A percentile compares a stretch with the other conserved stretches of the same genome.
phyloP scores from a whole-genome alignment of 2,113 vertebrate species.

The Scomber colias region DNA sequence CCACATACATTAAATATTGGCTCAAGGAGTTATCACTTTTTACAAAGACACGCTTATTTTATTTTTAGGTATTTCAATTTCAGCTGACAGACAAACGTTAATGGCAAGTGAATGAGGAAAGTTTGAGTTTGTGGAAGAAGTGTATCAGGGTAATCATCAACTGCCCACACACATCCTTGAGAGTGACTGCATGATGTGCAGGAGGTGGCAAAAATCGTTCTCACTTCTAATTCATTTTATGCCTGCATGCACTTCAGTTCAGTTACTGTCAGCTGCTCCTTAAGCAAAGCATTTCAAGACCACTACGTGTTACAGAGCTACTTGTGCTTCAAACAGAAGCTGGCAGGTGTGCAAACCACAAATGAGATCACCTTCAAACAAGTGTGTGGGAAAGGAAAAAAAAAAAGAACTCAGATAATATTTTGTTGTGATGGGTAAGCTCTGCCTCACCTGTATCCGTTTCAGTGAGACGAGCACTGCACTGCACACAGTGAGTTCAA shows the following conservation, averaged over 20 bases:
- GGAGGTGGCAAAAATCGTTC: not conserved
- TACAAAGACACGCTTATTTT: not conserved
- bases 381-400: no score
- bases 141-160: conserved; percentile 14
- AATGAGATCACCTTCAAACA: no score
- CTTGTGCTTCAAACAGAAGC: no score
- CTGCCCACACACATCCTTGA: conserved; percentile 60
- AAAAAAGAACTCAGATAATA: no score
- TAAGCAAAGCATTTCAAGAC: not conserved
- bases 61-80: conserved; percentile 9
- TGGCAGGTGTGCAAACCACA: conserved; percentile 48
- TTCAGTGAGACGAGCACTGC: no score
- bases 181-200: not conserved
- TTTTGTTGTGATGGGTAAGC: no score
- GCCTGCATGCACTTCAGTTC: not conserved
- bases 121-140: conserved; percentile 18
- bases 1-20: not conserved
- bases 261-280: not conserved
- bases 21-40: not conserved
- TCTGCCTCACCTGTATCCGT: no score
- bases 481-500: no score
- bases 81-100: not conserved
- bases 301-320: not conserved
- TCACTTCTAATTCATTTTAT: not conserved
- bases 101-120: conserved; percentile 21